Evolutionary conservation across 2,113 vertebrate genomes (phyloP).

Genomic region (Benitochromis conjunctus): DNA sequence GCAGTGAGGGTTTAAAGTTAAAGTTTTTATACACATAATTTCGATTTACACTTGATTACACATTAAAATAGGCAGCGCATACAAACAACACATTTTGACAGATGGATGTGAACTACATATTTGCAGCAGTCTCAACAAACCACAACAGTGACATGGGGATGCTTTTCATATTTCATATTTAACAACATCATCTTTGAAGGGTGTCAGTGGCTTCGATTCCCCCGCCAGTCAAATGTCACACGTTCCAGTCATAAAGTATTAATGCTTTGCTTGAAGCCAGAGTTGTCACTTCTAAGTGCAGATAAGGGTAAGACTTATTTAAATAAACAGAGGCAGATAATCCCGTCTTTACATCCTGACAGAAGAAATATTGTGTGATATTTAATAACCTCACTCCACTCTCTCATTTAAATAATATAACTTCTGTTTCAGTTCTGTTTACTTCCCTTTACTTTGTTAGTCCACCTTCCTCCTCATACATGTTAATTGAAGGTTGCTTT

Average conservation of each 20-base stretch:
- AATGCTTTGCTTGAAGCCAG: background rate
- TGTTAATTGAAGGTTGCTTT: background rate
- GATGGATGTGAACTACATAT: background rate
- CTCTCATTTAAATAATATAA: background rate
- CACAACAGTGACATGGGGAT: background rate
- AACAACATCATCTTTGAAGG: background rate
- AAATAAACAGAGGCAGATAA: background rate
- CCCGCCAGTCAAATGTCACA: slow-evolving; percentile 27
- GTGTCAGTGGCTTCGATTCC: background rate
- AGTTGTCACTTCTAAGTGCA: background rate
- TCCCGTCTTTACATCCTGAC: background rate
- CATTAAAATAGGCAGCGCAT: background rate
- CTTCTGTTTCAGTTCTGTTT: background rate
- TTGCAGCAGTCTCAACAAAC: background rate
- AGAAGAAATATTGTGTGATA: background rate
- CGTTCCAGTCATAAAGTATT: background rate
- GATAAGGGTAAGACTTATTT: background rate
- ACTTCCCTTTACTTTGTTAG: background rate
- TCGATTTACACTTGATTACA: background rate
- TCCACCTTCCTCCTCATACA: background rate
- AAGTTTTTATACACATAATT: background rate
- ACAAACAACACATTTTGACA: background rate
- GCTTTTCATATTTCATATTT: background rate
- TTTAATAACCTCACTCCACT: background rate
- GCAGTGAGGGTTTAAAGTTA: background rate